Evolutionary conservation across 2,888 invertebrate species (phyloP).

Genomic region (Drosophila gaucha): DNA sequence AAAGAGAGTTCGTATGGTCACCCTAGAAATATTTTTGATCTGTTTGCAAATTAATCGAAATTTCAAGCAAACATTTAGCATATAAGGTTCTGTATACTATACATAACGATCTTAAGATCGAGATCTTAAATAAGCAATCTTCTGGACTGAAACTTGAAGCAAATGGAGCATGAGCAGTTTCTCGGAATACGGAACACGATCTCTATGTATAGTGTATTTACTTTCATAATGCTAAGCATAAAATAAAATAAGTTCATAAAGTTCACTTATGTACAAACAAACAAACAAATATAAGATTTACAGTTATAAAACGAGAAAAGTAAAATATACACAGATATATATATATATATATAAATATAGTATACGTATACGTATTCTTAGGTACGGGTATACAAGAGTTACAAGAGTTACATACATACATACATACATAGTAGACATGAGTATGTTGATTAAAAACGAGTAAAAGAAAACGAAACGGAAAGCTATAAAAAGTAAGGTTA

Average conservation of each 20-base stretch:
- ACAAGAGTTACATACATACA: constrained; percentile 14
- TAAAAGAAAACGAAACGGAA: constrained; percentile 5
- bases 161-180: too few species aligned
- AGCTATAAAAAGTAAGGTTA: constrained; percentile 12
- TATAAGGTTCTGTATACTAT: not conserved
- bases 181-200: not conserved
- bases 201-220: not conserved
- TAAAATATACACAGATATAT: constrained; percentile 2
- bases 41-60: constrained; percentile 7
- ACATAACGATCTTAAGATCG: not conserved
- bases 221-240: not conserved
- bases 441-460: constrained; percentile 24
- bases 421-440: constrained; percentile 29
- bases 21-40: too few species aligned
- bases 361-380: constrained; percentile 36
- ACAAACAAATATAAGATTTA: constrained; percentile 1
- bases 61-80: not conserved
- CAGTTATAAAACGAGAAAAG: not conserved
- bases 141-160: too few species aligned
- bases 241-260: not conserved
- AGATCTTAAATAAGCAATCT: too few species aligned
- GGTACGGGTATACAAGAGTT: constrained; percentile 16
- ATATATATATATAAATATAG: too few species aligned
- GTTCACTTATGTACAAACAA: not conserved
- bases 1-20: too few species aligned